phyloP scores from a whole-genome alignment of 1,140 invertebrate genomes.

The Neuroterus valhalla region DNA sequence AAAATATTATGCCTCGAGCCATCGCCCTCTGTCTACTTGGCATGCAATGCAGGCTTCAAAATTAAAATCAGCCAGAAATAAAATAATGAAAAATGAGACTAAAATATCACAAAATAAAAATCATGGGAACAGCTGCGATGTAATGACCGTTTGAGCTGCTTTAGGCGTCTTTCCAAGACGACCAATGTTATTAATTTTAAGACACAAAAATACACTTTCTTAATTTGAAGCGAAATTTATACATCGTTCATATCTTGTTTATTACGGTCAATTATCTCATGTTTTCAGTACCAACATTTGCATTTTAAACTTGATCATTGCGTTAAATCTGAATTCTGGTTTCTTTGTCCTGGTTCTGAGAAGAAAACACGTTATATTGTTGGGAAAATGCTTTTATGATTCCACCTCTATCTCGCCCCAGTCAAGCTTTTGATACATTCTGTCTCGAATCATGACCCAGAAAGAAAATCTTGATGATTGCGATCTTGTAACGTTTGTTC shows the following conservation, averaged over 20 bases:
- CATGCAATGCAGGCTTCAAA: too few relatives aligned
- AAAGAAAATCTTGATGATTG: background rate
- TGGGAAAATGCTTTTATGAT: slow-evolving; percentile 12
- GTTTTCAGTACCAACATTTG: background rate
- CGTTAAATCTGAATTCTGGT: background rate
- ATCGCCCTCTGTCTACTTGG: too few relatives aligned
- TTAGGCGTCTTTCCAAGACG: background rate
- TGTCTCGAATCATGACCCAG: background rate
- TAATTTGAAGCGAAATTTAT: background rate
- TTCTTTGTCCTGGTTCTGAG: background rate
- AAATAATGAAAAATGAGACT: too few relatives aligned
- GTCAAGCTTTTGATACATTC: background rate
- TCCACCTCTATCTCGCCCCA: background rate
- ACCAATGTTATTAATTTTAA: slow-evolving; percentile 8
- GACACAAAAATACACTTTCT: background rate
- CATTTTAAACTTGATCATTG: background rate
- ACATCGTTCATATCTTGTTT: background rate
- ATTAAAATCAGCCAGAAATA: too few relatives aligned
- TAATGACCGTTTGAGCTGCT: background rate
- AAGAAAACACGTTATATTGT: background rate
- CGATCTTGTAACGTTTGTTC: background rate
- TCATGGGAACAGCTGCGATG: background rate
- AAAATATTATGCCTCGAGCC: too few relatives aligned
- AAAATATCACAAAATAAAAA: too few relatives aligned
- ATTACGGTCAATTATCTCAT: background rate